These are phyloP conservation scores for Cecropterus lyciades DNA, from an alignment of 1,140 invertebrate species.

Conservation along the genomic window DNA sequence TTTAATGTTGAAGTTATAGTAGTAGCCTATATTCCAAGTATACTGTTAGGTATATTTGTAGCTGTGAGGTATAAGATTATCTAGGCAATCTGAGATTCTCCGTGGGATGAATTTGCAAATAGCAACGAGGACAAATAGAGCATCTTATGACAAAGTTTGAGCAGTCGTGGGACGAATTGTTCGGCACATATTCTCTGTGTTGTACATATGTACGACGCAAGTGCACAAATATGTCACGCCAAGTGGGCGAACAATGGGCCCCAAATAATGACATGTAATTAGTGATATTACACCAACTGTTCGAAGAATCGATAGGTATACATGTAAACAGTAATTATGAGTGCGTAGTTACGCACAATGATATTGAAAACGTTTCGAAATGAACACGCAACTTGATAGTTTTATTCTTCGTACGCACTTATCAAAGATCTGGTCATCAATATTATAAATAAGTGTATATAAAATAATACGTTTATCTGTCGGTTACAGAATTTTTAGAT, in stretches of 20 bases:
- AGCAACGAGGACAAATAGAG: slow-evolving; percentile 35
- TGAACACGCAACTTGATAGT: slow-evolving; percentile 10
- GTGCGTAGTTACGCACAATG: too few relatives aligned
- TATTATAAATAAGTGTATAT: neutral
- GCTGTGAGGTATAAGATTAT: neutral
- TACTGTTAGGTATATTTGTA: neutral
- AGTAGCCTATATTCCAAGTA: too few relatives aligned
- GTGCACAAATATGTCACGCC: slow-evolving; percentile 37
- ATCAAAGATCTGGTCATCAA: neutral
- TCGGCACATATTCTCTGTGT: slow-evolving; percentile 47
- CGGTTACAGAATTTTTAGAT: too few relatives aligned
- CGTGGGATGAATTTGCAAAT: slow-evolving; percentile 38
- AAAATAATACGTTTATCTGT: too few relatives aligned
- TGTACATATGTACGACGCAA: slow-evolving; percentile 20
- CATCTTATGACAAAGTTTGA: slow-evolving; percentile 33
- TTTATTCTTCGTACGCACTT: neutral
- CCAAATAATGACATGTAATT: slow-evolving; percentile 48
- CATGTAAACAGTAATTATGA: neutral
- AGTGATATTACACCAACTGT: slow-evolving; percentile 53
- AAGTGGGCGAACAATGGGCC: slow-evolving; percentile 53
- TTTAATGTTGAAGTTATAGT: too few relatives aligned
- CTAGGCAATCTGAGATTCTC: neutral
- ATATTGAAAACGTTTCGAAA: slow-evolving; percentile 5
- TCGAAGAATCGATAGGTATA: slow-evolving; percentile 13
- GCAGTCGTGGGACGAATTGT: slow-evolving; percentile 35